A percentile compares a stretch with the other conserved stretches of the same genome.
These are phyloP conservation scores for Phyllotreta striolata DNA, from an alignment of 2,888 invertebrate species.

Conservation along the genomic window DNA sequence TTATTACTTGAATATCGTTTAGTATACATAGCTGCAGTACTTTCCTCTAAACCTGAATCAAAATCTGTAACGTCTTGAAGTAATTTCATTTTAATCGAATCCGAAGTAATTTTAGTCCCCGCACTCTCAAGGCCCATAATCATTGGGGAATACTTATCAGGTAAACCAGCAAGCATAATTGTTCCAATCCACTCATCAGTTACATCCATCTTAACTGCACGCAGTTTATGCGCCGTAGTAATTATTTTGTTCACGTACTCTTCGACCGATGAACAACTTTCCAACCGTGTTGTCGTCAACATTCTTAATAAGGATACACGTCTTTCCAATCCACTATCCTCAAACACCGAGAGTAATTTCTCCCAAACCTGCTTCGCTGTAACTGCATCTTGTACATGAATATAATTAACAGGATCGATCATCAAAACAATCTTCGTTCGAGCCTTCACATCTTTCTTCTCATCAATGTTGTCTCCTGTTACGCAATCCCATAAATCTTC, in stretches of 20 bases:
- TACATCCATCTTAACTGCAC: slow-evolving; percentile 20
- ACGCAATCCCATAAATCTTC: slow-evolving; percentile 39
- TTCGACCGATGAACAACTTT: slow-evolving; percentile 27
- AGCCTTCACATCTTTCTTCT: slow-evolving; percentile 34
- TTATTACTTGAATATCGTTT: neutral
- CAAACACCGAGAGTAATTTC: slow-evolving; percentile 11
- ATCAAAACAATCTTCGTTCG: slow-evolving; percentile 41
- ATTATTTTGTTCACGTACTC: slow-evolving; percentile 32
- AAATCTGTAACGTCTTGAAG: no score
- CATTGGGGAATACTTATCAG: neutral
- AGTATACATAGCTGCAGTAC: no score
- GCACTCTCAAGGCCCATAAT: neutral
- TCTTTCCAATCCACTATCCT: slow-evolving; percentile 30
- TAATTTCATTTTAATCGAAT: no score
- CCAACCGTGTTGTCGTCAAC: slow-evolving; percentile 30
- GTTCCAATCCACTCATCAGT: slow-evolving; percentile 24
- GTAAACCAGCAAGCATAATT: neutral
- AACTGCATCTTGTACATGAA: slow-evolving; percentile 18
- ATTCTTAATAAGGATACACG: slow-evolving; percentile 27
- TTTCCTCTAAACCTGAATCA: no score
- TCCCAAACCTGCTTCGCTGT: slow-evolving; percentile 21
- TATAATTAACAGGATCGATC: slow-evolving; percentile 23
- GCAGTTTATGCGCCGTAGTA: slow-evolving; percentile 21
- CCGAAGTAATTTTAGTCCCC: neutral
- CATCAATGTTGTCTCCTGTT: slow-evolving; percentile 7